phyloP scores from a whole-genome alignment of 2,113 vertebrate genomes.

The Donacobius atricapilla region DNA sequence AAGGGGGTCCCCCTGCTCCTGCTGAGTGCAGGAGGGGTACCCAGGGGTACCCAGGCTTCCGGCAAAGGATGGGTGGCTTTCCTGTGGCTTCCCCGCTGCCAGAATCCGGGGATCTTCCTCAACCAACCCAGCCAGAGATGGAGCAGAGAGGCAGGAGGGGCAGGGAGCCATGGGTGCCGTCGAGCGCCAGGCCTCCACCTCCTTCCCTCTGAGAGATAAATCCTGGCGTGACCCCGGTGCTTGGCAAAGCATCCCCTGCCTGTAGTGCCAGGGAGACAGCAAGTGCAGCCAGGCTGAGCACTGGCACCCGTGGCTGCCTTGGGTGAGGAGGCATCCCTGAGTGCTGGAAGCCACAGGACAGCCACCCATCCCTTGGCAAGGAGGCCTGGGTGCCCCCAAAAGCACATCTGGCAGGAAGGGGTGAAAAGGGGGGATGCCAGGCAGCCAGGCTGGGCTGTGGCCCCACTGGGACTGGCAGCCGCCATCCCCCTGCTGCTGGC shows the following conservation, averaged over 20 bases:
- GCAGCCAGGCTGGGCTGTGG: background rate
- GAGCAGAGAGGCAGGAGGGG: background rate
- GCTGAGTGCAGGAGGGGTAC: rapidly evolving
- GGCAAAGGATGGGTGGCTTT: background rate
- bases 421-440: background rate
- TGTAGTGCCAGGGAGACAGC: background rate
- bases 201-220: background rate
- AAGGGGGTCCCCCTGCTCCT: background rate
- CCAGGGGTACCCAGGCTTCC: background rate
- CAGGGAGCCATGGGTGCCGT: background rate
- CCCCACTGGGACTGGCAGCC: background rate
- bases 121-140: background rate
- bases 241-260: background rate
- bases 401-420: background rate
- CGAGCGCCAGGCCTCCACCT: background rate
- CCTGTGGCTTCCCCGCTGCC: background rate
- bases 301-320: background rate
- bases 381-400: background rate
- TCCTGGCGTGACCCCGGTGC: background rate
- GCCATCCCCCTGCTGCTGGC: background rate
- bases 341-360: background rate
- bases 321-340: background rate
- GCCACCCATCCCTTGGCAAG: background rate
- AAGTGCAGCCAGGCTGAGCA: background rate
- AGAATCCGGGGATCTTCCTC: background rate